phyloP scores from a whole-genome alignment of 2,113 vertebrate genomes.

The Mobula birostris region DNA sequence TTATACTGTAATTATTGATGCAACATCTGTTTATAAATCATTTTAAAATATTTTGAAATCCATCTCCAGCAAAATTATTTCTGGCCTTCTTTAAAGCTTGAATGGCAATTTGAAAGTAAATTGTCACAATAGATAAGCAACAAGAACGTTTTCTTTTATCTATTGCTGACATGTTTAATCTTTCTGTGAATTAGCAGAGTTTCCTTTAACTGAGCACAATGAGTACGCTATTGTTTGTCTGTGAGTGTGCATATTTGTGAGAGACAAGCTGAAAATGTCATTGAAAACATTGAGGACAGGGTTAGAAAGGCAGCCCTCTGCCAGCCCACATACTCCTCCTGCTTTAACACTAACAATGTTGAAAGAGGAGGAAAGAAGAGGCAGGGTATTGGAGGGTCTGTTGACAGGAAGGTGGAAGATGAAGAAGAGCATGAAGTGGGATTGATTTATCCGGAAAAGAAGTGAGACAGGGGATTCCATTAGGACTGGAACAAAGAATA shows the following conservation, averaged over 20 bases:
- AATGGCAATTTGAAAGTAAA: background rate
- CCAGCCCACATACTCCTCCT: background rate
- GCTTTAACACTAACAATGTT: too few relatives aligned
- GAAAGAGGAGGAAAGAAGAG: too few relatives aligned
- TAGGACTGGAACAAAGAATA: too few relatives aligned
- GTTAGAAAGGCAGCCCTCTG: background rate
- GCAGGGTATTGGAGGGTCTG: too few relatives aligned
- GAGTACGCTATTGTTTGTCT: background rate
- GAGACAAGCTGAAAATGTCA: background rate
- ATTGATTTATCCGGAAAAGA: too few relatives aligned
- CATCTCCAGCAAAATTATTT: background rate
- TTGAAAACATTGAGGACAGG: background rate
- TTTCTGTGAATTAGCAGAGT: background rate
- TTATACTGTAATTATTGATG: background rate
- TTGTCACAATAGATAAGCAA: background rate
- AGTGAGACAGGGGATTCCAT: too few relatives aligned
- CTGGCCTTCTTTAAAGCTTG: background rate
- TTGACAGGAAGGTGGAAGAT: too few relatives aligned
- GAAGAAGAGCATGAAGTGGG: too few relatives aligned
- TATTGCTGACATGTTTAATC: background rate
- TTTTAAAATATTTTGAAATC: background rate
- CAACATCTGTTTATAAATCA: background rate
- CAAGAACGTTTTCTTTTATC: background rate
- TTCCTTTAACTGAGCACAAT: background rate
- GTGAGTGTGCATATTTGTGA: background rate